Conservation (phyloP, 2,797 vertebrate genomes). For the Sternotherus odoratus region DNA sequence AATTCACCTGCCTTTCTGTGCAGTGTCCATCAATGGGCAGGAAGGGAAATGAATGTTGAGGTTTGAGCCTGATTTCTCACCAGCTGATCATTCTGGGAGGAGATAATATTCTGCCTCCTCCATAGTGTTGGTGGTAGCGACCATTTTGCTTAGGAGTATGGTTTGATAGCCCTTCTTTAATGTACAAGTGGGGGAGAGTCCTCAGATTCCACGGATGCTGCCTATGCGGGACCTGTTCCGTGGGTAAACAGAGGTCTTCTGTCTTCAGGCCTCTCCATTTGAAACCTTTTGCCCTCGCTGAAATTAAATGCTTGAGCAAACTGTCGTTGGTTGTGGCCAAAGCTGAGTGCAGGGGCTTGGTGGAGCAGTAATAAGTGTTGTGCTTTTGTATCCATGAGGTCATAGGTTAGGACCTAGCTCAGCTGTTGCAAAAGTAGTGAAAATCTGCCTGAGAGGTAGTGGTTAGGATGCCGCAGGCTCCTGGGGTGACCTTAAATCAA, state of each 20-base stretch:
- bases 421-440: accelerated
- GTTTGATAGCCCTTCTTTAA: neutral
- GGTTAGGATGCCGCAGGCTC: neutral
- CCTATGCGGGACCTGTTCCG: neutral
- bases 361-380: neutral
- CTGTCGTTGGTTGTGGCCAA: neutral
- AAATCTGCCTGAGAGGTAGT: neutral
- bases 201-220: neutral
- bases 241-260: neutral
- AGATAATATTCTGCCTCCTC: neutral
- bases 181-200: too few relatives aligned
- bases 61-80: too few relatives aligned
- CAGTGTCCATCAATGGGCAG: neutral
- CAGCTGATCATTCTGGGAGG: too few relatives aligned
- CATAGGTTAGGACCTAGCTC: neutral
- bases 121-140: neutral
- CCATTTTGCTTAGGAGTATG: neutral
- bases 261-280: neutral
- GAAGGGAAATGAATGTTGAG: neutral
- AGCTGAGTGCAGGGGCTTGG: neutral
- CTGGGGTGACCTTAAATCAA: neutral
- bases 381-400: neutral
- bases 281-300: neutral
- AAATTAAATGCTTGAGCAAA: neutral
- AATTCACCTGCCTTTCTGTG: too few relatives aligned